Conservation (phyloP, 2,113 vertebrate genomes). For the Clarias batrachus region DNA sequence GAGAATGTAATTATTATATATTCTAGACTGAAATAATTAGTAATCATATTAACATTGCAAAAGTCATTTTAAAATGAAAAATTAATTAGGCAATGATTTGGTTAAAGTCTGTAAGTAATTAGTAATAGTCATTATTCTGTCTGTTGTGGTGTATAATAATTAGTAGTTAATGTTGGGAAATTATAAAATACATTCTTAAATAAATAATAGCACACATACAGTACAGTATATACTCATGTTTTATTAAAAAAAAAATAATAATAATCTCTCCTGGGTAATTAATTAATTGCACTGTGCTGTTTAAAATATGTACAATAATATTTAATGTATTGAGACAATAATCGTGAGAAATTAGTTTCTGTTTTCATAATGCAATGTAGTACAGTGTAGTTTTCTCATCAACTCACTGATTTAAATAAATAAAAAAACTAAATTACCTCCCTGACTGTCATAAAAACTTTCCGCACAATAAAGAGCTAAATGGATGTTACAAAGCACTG, state of each 20-base stretch:
- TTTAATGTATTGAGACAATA: neutral
- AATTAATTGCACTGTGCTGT: neutral
- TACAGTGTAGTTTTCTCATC: neutral
- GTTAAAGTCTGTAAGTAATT: neutral
- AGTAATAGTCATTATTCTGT: neutral
- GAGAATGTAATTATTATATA: neutral
- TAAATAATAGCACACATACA: neutral
- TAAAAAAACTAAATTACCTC: neutral
- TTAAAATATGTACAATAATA: neutral
- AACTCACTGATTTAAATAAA: neutral
- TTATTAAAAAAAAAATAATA: neutral
- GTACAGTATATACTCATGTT: neutral
- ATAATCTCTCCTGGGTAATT: neutral
- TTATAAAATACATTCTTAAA: neutral
- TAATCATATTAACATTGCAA: neutral
- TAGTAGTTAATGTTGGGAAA: neutral
- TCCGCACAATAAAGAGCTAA: too few relatives aligned
- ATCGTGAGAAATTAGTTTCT: neutral
- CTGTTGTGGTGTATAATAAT: neutral
- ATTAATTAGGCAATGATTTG: conserved; percentile 1
- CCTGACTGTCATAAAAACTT: neutral
- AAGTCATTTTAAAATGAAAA: neutral
- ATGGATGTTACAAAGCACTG: too few relatives aligned
- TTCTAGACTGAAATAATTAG: conserved; percentile 14
- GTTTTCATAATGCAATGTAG: neutral